A percentile compares a stretch with the other conserved stretches of the same genome.
phyloP scores from a whole-genome alignment of 2,888 invertebrate species.

The Aleiodes leptofemur region DNA sequence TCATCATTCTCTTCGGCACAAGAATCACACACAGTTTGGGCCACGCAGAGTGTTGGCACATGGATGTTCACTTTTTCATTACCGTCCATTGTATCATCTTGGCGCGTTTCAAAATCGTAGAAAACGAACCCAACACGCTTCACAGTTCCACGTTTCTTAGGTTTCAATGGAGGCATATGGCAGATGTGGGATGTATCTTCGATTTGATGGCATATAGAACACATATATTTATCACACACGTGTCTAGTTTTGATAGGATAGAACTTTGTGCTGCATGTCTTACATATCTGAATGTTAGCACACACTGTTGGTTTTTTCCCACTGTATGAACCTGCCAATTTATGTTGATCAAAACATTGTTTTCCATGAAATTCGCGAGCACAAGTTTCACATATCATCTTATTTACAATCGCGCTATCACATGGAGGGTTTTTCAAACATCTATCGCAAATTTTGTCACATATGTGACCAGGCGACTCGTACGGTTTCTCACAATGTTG shows the following conservation, averaged over 20 bases:
- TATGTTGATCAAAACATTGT: background rate
- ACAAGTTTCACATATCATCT: background rate
- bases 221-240: no score
- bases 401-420: background rate
- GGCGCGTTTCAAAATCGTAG: background rate
- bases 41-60: background rate
- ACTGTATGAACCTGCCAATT: background rate
- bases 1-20: background rate
- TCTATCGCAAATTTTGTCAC: background rate
- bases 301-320: no score
- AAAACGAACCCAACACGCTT: background rate
- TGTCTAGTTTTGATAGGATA: background rate
- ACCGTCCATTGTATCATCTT: background rate
- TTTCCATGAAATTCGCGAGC: background rate
- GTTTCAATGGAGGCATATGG: background rate
- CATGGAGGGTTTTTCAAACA: background rate
- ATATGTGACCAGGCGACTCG: no score
- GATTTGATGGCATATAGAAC: no score
- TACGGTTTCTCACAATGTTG: no score
- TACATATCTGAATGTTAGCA: no score
- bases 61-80: background rate
- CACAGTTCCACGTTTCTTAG: background rate
- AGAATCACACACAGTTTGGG: background rate
- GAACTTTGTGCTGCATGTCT: background rate
- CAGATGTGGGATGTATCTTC: background rate